Evolutionary conservation across 1,140 invertebrate genomes (phyloP).

Genomic region (Drosophila pachea): DNA sequence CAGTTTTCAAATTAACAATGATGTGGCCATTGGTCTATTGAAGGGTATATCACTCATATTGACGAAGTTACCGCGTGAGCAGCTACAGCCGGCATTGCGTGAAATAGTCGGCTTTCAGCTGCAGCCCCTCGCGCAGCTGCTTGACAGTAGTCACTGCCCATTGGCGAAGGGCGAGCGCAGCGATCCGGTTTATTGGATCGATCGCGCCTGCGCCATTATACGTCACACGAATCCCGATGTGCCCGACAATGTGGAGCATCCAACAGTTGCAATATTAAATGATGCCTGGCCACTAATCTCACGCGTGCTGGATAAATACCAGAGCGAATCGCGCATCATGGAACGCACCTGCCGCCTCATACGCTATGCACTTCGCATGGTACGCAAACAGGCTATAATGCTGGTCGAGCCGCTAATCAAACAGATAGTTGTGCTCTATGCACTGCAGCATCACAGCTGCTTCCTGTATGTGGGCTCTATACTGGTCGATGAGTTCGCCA

Average conservation of each 20-base stretch:
- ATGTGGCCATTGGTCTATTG: conserved; percentile 89
- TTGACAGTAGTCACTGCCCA: conserved; percentile 68
- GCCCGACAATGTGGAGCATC: conserved; percentile 83
- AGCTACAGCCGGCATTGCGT: conserved; percentile 85
- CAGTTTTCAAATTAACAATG: conserved; percentile 87
- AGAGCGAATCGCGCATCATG: conserved; percentile 91
- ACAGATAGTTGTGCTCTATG: conserved; percentile 93
- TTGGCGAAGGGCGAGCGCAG: conserved; percentile 79
- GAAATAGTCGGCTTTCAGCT: conserved; percentile 89
- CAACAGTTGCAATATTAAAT: conserved; percentile 88
- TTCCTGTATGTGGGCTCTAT: conserved; percentile 97
- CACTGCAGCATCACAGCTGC: conserved; percentile 92
- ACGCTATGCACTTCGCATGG: conserved; percentile 92
- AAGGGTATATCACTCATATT: conserved; percentile 88
- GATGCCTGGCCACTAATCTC: conserved; percentile 95
- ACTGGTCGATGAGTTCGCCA: conserved; percentile 95
- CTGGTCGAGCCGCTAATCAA: conserved; percentile 90
- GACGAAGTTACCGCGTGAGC: conserved; percentile 82
- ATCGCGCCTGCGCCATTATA: conserved; percentile 94
- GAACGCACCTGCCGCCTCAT: conserved; percentile 94
- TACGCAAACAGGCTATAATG: conserved; percentile 87
- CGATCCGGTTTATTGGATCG: conserved; percentile 96
- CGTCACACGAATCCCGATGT: conserved; percentile 86
- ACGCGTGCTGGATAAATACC: conserved; percentile 86
- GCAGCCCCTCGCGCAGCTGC: conserved; percentile 82